Base-by-base conservation (phyloP, 2,797 vertebrate species). In the Dicrostonyx torquatus region DNA sequence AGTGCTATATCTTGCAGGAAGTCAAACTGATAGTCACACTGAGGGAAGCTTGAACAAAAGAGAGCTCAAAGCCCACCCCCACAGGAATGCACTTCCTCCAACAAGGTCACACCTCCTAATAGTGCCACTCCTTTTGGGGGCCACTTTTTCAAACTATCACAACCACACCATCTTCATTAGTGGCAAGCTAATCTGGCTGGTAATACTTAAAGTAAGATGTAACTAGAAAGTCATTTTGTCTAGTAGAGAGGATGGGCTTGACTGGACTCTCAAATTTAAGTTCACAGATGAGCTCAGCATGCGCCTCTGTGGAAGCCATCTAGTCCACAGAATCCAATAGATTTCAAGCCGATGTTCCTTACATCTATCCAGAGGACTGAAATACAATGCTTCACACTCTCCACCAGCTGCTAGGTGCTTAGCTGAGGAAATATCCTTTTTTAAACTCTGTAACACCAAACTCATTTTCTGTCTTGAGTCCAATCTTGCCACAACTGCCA, bases 151-250 rank as follows among this genome's bases (percentile, higher is more conserved):
- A 72, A 40, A 40, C 37, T 37, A 40, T 10, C 37, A 22, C 18
- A 40, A 64, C 40, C 2, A 50, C 60, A 66, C 60, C 0, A 0
- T 83, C 37, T 87, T 95, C 72, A 66, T 75, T 79, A 93, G 31
- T 53, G 45, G 10, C 18, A 45, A 53, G 55, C 55, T 88, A 90
- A 73, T 73, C 29, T 34, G 45, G 31, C 17, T 90, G 37, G 50
- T 87, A 70, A 87, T 60, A 89, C 58, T 77, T 84, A 75, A 92
- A 24, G 7, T 20, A 73, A 94, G 90, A 82, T 70, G 22, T 60
- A 92, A 76, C 22, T 79, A 58, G n/a, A 62, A 85, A 73, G 6
- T 88, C 85, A 77, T 43, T n/a, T 76, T 62, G 13, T 78, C 11
- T 45, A 31, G 37, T n/a, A 50, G 79, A 72, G 14, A n/a, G 31